Conservation (phyloP, 2,888 invertebrate genomes). For the Pterobdella sp. region DNA sequence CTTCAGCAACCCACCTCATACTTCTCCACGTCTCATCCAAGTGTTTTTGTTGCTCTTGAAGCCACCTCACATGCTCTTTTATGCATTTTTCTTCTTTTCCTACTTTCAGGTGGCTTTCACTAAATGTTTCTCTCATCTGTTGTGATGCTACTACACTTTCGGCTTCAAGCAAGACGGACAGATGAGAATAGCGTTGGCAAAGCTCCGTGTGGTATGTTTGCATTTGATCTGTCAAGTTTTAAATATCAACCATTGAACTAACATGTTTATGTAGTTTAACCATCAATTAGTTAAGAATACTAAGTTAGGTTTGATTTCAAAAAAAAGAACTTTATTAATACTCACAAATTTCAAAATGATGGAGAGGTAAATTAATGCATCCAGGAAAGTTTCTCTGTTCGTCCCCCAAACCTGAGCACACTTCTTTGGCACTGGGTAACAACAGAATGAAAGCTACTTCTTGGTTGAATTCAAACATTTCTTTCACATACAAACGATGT, state of each 20-base stretch:
- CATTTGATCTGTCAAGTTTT: constrained; percentile 81
- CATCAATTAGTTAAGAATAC: too few relatives aligned
- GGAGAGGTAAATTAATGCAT: constrained; percentile 76
- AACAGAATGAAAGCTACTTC: constrained; percentile 86
- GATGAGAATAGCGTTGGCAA: constrained; percentile 78
- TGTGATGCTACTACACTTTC: constrained; percentile 56
- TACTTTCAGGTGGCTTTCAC: too few relatives aligned
- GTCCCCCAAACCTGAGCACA: constrained; percentile 72
- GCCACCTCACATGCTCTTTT: constrained; percentile 59
- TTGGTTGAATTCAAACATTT: constrained; percentile 81
- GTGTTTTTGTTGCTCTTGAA: constrained; percentile 75
- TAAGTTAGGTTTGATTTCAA: too few relatives aligned
- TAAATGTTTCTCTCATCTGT: neutral
- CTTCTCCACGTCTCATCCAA: constrained; percentile 85
- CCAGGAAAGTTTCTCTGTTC: constrained; percentile 76
- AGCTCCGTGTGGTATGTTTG: constrained; percentile 85
- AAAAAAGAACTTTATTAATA: constrained; percentile 34
- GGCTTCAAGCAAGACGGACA: constrained; percentile 85
- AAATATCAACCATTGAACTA: too few relatives aligned
- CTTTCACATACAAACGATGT: constrained; percentile 74
- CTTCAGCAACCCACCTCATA: constrained; percentile 90
- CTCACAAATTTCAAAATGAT: constrained; percentile 61
- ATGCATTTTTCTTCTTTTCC: too few relatives aligned
- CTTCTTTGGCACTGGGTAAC: constrained; percentile 81
- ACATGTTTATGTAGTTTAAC: too few relatives aligned